Conservation (phyloP, 2,113 vertebrate genomes). For the Pangasianodon hypophthalmus region DNA sequence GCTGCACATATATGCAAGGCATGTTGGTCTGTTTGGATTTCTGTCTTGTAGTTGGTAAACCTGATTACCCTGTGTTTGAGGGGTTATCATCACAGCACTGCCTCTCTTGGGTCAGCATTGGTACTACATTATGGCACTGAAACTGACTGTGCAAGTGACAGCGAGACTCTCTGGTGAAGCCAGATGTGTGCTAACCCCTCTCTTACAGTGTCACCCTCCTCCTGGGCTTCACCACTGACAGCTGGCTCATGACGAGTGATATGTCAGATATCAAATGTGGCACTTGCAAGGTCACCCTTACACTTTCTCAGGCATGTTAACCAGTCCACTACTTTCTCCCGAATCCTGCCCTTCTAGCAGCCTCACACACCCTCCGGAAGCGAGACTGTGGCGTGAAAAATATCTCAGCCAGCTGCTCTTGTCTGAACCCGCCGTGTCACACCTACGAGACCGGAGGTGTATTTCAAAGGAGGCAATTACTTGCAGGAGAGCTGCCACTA, state of each 20-base stretch:
- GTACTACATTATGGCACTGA: conserved; percentile 51
- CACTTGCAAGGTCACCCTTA: conserved; percentile 37
- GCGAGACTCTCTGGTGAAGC: conserved; percentile 14
- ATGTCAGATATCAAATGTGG: conserved; percentile 76
- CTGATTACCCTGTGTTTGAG: conserved; percentile 48
- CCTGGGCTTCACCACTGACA: conserved; percentile 65
- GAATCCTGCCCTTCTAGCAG: neutral
- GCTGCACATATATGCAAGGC: neutral
- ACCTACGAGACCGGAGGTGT: conserved; percentile 35
- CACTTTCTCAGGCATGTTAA: neutral
- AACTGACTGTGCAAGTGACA: conserved; percentile 58
- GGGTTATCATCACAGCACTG: conserved; percentile 45
- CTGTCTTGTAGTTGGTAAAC: conserved; percentile 1
- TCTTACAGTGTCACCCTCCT: conserved; percentile 62
- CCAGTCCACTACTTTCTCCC: neutral
- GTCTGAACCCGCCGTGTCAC: conserved; percentile 25
- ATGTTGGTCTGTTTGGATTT: conserved; percentile 1
- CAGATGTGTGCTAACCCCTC: conserved; percentile 67
- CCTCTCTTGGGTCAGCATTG: conserved; percentile 53
- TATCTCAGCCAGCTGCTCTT: conserved; percentile 5
- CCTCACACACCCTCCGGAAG: neutral
- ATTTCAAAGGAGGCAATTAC: conserved; percentile 35
- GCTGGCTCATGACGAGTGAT: conserved; percentile 75
- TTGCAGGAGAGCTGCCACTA: neutral
- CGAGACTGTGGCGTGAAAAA: neutral